phyloP scores from a whole-genome alignment of 2,888 invertebrate species.

The Tortricodes alternella region DNA sequence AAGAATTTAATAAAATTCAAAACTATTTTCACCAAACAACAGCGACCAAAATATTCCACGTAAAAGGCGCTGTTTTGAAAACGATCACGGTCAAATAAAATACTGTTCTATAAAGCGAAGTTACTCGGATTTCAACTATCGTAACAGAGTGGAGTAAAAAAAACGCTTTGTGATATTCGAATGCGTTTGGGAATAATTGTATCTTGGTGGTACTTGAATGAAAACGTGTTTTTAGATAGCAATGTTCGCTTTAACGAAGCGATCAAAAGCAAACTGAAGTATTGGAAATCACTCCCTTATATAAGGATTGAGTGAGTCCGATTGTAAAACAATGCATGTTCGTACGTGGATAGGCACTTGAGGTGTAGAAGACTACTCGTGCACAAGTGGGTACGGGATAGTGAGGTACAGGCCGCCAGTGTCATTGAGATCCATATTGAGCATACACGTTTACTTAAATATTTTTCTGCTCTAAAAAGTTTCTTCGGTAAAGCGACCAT shows the following conservation, averaged over 20 bases:
- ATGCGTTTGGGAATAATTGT: neutral
- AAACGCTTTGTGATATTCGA: constrained; percentile 23
- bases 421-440: too few species aligned
- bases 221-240: too few species aligned
- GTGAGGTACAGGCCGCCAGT: constrained; percentile 32
- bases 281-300: constrained; percentile 44
- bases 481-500: too few species aligned
- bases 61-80: neutral
- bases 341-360: constrained; percentile 44
- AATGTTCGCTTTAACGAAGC: too few species aligned
- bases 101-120: constrained; percentile 47
- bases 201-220: constrained; percentile 37
- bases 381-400: constrained; percentile 40
- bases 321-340: constrained; percentile 56
- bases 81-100: constrained; percentile 8
- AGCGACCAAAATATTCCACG: neutral
- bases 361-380: constrained; percentile 40
- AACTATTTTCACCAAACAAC: too few species aligned
- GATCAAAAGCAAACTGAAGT: too few species aligned
- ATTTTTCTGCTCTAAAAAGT: too few species aligned
- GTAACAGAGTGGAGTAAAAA: constrained; percentile 3
- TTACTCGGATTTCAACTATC: constrained; percentile 38
- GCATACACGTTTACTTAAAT: too few species aligned
- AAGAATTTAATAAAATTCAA: too few species aligned
- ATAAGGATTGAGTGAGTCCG: constrained; percentile 44